Conservation (phyloP, 2,888 invertebrate species). For the Rhamnusium bicolor region DNA sequence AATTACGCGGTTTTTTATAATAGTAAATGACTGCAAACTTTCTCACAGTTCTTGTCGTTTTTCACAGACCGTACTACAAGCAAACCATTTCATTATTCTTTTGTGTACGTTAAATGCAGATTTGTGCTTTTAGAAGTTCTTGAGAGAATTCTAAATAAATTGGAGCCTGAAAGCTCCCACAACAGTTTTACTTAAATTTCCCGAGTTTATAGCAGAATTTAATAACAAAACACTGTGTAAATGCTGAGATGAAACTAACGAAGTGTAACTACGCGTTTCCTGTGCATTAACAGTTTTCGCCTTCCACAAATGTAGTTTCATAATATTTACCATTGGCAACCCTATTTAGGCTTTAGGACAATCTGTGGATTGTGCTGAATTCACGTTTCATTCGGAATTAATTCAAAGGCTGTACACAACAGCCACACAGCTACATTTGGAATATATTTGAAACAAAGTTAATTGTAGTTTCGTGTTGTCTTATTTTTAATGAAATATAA, state of each 20-base stretch:
- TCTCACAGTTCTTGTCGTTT: background rate
- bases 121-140: constrained; percentile 13
- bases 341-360: constrained; percentile 7
- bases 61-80: background rate
- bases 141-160: constrained; percentile 1
- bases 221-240: constrained; percentile 23
- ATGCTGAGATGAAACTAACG: constrained; percentile 15
- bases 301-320: constrained; percentile 10
- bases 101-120: background rate
- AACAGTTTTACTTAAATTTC: constrained; percentile 20
- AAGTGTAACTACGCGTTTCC: constrained; percentile 20
- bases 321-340: constrained; percentile 20
- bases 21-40: too few relatives aligned
- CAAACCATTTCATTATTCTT: background rate
- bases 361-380: constrained; percentile 16
- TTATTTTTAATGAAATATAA: constrained; percentile 24
- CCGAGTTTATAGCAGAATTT: constrained; percentile 20
- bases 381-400: constrained; percentile 17
- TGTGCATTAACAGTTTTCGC: constrained; percentile 6
- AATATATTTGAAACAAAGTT: constrained; percentile 17
- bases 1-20: too few relatives aligned
- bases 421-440: background rate
- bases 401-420: background rate
- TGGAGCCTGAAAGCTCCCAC: constrained; percentile 6
- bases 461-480: constrained; percentile 13